Conservation (phyloP, 2,113 vertebrate species). For the Trematocara zebra region DNA sequence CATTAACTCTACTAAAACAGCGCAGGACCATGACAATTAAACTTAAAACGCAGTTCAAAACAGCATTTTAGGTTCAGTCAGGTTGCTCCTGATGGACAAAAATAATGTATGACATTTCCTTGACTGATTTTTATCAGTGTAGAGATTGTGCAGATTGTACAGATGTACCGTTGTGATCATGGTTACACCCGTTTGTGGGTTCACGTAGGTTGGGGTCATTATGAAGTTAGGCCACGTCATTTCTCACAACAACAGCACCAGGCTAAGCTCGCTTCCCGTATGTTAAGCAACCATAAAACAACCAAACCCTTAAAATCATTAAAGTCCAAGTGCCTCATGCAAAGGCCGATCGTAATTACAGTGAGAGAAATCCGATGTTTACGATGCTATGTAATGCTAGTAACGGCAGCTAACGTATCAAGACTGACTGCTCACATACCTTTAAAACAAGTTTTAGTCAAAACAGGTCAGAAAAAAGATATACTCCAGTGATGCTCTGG, state of each 20-base stretch:
- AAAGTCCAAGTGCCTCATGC: neutral
- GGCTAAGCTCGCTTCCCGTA: neutral
- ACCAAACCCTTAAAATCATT: neutral
- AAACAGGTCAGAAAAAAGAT: neutral
- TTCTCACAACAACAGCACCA: neutral
- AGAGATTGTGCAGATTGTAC: neutral
- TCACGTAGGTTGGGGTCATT: neutral
- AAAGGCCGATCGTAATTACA: neutral
- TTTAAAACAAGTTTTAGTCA: neutral
- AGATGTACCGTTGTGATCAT: neutral
- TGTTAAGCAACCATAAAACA: neutral
- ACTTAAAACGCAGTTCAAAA: neutral
- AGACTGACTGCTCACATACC: slow-evolving; percentile 27
- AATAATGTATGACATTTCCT: neutral
- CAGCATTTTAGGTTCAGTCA: neutral
- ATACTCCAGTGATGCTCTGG: neutral
- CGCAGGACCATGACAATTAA: neutral
- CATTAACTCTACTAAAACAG: neutral
- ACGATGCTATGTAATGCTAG: neutral
- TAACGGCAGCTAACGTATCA: neutral
- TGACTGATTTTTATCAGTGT: neutral
- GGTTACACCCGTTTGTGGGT: neutral
- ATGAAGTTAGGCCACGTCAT: slow-evolving; percentile 49
- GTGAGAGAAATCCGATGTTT: neutral
- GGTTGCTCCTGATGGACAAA: neutral